Percentiles rank a stretch among this genome's conserved stretches.
These are phyloP conservation scores for Chalcosyrphus nemorum DNA, from an alignment of 2,888 invertebrate species.

Conservation along the genomic window DNA sequence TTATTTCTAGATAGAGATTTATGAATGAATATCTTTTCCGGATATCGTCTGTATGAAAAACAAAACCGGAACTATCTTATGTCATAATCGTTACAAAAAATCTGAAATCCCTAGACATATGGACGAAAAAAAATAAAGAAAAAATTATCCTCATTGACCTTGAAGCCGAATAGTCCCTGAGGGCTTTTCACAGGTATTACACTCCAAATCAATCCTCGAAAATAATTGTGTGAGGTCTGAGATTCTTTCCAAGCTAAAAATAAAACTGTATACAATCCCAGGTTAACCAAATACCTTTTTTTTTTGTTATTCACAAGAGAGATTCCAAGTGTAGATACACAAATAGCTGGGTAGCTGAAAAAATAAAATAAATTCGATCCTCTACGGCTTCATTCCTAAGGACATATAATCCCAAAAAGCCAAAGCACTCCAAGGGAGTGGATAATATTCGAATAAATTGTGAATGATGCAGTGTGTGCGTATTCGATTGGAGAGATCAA, in stretches of 20 bases:
- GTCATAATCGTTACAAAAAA: not conserved
- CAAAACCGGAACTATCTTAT: not conserved
- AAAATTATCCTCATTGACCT: not conserved
- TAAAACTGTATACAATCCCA: not conserved
- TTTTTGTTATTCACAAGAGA: not conserved
- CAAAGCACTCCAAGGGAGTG: not conserved
- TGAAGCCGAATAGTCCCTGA: not conserved
- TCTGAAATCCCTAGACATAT: not conserved
- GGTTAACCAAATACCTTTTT: not conserved
- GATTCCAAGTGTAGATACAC: not conserved
- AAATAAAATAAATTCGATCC: constrained; percentile 11
- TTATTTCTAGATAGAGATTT: not conserved
- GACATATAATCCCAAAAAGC: not conserved
- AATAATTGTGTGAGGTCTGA: constrained; percentile 20
- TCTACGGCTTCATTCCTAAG: not conserved
- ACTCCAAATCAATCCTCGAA: constrained; percentile 15
- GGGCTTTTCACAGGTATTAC: not conserved
- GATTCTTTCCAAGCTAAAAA: not conserved
- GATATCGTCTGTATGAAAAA: not conserved
- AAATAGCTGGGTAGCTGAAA: not conserved
- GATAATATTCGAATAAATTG: constrained; percentile 22
- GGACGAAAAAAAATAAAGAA: not conserved
- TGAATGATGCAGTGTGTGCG: not conserved
- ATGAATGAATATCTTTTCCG: not conserved
- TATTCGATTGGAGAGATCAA: not conserved